Evolutionary conservation across 2,113 vertebrate species (phyloP), one percentile per base, ranked within the genome.

Genomic region (Sinocyclocheilus maitianheensis): DNA sequence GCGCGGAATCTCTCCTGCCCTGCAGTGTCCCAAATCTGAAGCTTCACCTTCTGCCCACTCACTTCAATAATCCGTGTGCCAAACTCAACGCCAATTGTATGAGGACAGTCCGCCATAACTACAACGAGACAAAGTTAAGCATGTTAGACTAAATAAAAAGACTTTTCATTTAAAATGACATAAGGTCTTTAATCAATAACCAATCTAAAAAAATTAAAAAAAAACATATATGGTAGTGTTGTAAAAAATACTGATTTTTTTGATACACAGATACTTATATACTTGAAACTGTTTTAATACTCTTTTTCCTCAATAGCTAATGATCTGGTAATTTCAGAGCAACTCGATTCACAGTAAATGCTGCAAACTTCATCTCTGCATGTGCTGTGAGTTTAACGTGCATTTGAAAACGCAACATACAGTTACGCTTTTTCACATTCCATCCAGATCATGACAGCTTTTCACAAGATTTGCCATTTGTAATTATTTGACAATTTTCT

Each of bases 21-120:
- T 9, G 98, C 98, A 22, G 98, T 99, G 94, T 99, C 98, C 98
- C 98, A 99, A 83, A 99, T 99, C 95, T 99, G 98, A 93, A 99
- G 95, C 94, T 99, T 99, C 91, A 99, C 97, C 96, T 99, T 99
- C 95, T 99, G 98, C 86, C 98, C 96, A 71, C 97, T 97, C 91
- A 99, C 98, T 96, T 99, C 98, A 91, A 99, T 99, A 95, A 99
- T 99, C 93, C 98, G 94, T 22, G 98, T 99, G 86, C 98, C 98
- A 89, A 99, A 99, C 93, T 99, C 98, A 91, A 99, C 98, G 86
- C 98, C 98, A 84, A 99, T 99, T 92, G 98, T 99, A 93, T 99
- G 98, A 91, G 98, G 98, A 92, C 98, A 99, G 92, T 99, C 98
- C 8, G 98, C 98, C 98, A 99, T 99, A 96, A 99, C 98, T 99